Percentiles rank a stretch among this genome's conserved stretches.
Conservation (phyloP, 2,113 vertebrate genomes). For the Seriola aureovittata region DNA sequence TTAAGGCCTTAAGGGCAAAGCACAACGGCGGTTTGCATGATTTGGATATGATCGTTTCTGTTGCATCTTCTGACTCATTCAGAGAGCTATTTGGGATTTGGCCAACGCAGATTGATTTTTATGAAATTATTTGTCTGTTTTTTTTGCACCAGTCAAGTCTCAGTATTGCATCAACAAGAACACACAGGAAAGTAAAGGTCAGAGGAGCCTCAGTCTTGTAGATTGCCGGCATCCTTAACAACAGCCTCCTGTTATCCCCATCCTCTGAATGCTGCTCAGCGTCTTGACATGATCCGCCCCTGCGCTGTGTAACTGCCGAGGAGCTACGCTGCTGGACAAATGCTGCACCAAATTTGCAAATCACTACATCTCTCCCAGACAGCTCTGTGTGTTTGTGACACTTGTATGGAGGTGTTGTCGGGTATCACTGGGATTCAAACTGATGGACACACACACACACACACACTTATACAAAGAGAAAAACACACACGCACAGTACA, state of each 20-base stretch:
- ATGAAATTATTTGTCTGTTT: background rate
- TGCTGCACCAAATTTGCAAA: slow-evolving; percentile 39
- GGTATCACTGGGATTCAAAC: slow-evolving; percentile 6
- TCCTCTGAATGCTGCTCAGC: slow-evolving; percentile 34
- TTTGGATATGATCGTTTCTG: background rate
- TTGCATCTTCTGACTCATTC: background rate
- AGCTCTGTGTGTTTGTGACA: slow-evolving; percentile 18
- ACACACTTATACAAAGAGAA: background rate
- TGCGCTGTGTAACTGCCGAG: background rate
- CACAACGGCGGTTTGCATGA: slow-evolving; percentile 6
- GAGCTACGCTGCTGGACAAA: slow-evolving; percentile 22
- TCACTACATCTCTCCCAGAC: slow-evolving; percentile 28
- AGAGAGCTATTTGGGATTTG: background rate
- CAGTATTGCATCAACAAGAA: background rate
- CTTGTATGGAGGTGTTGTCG: slow-evolving; percentile 1
- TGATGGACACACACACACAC: background rate
- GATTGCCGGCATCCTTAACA: slow-evolving; percentile 19
- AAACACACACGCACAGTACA: background rate
- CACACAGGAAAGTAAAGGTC: slow-evolving; percentile 9
- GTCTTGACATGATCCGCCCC: slow-evolving; percentile 41
- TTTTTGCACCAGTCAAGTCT: background rate
- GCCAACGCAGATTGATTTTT: no score
- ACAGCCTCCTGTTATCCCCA: slow-evolving; percentile 37
- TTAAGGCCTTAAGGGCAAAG: slow-evolving; percentile 24
- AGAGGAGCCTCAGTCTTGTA: background rate